Evolutionary conservation across 2,888 invertebrate genomes (phyloP).

Genomic region (Eupelmus urozonus): DNA sequence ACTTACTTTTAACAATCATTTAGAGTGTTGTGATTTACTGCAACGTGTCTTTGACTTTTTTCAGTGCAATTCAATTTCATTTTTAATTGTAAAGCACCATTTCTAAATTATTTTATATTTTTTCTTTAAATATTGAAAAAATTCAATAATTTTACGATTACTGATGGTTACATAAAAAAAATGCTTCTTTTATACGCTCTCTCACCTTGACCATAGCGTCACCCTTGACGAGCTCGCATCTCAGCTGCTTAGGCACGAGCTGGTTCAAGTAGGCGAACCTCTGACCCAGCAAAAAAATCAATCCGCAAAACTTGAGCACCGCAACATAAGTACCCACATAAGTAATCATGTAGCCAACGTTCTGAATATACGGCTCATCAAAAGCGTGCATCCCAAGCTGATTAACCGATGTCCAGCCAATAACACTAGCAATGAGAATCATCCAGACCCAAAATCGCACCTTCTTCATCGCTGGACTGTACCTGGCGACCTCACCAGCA

Average conservation of each 20-base stretch:
- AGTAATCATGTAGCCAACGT: slow-evolving; percentile 67
- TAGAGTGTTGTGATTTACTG: too few relatives aligned
- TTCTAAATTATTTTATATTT: too few relatives aligned
- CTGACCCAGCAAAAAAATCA: slow-evolving; percentile 68
- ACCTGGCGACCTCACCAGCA: background rate
- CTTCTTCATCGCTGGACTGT: background rate
- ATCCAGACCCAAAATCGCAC: slow-evolving; percentile 63
- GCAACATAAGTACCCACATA: slow-evolving; percentile 67
- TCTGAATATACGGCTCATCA: slow-evolving; percentile 64
- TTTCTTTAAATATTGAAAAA: too few relatives aligned
- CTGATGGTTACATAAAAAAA: too few relatives aligned
- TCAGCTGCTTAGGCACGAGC: background rate
- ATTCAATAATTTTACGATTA: too few relatives aligned
- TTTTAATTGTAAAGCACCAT: too few relatives aligned
- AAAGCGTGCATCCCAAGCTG: slow-evolving; percentile 70
- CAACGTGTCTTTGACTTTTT: too few relatives aligned
- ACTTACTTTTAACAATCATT: too few relatives aligned
- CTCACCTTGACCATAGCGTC: background rate
- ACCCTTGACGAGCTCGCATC: background rate
- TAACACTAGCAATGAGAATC: slow-evolving; percentile 50
- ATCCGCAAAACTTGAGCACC: slow-evolving; percentile 68
- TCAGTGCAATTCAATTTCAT: too few relatives aligned
- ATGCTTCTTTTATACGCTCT: too few relatives aligned
- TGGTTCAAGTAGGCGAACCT: slow-evolving; percentile 70
- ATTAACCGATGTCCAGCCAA: slow-evolving; percentile 66